Conservation (phyloP, 2,113 vertebrate species). For the Sceloporus tristichus region DNA sequence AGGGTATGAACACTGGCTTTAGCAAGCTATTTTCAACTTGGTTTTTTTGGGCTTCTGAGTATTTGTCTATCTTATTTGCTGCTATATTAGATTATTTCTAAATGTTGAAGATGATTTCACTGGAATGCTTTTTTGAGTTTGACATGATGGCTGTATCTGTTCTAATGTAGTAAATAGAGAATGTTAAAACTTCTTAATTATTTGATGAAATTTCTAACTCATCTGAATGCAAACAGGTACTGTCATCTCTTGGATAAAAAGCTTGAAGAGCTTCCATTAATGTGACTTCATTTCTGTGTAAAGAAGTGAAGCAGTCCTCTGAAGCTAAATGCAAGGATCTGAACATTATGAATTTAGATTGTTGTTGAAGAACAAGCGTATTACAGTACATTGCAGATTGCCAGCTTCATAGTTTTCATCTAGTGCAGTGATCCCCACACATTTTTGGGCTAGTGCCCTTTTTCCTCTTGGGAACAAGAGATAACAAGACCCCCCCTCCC, state of each 20-base stretch:
- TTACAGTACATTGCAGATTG: not conserved
- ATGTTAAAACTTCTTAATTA: not conserved
- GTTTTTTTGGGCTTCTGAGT: not conserved
- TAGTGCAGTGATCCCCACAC: not conserved
- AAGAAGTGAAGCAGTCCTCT: not conserved
- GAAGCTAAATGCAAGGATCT: constrained; percentile 4
- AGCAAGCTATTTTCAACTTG: not conserved
- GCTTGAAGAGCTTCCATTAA: not conserved
- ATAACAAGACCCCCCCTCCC: too few relatives aligned
- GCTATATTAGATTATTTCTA: not conserved
- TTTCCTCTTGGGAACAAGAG: too few relatives aligned
- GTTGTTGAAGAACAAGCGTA: not conserved
- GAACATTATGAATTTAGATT: not conserved
- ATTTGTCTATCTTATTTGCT: not conserved
- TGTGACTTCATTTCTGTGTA: not conserved
- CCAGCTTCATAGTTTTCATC: constrained; percentile 12
- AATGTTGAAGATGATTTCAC: constrained; percentile 27
- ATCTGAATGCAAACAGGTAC: not conserved
- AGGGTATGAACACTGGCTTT: not conserved
- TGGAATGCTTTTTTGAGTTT: constrained; percentile 9
- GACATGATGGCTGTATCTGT: not conserved
- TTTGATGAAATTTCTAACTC: not conserved
- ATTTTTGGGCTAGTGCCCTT: too few relatives aligned
- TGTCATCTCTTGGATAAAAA: not conserved
- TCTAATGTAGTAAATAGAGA: not conserved